Conservation (phyloP, 2,888 invertebrate species). For the Iphiclides podalirius region DNA sequence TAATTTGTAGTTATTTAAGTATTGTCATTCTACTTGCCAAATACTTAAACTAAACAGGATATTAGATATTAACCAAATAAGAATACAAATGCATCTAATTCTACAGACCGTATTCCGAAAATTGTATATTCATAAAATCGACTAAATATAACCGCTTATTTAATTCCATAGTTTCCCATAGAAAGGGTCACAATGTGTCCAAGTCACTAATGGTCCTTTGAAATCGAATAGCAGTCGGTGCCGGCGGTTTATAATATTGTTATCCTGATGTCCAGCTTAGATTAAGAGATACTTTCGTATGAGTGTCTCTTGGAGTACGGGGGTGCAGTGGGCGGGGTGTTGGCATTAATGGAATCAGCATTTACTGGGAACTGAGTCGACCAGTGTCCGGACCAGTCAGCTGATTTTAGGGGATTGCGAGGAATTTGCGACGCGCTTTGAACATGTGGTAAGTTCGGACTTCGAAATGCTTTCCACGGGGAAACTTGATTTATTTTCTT, state of each 20-base stretch:
- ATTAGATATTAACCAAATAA: too few species aligned
- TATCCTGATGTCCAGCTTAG: slow-evolving; percentile 66
- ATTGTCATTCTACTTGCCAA: too few species aligned
- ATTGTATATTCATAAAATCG: too few species aligned
- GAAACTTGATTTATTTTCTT: slow-evolving; percentile 26
- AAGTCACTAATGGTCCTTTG: slow-evolving; percentile 67
- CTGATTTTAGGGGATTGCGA: slow-evolving; percentile 62
- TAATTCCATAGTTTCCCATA: slow-evolving; percentile 25
- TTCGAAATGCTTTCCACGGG: slow-evolving; percentile 31
- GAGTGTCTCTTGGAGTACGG: neutral
- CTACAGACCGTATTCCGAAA: too few species aligned
- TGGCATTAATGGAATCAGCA: slow-evolving; percentile 58
- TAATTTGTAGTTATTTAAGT: too few species aligned
- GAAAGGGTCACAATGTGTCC: slow-evolving; percentile 56
- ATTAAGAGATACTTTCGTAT: slow-evolving; percentile 57
- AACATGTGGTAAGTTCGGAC: slow-evolving; percentile 47
- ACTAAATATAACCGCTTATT: too few species aligned
- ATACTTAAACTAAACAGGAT: too few species aligned
- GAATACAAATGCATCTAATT: too few species aligned
- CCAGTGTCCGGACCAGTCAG: slow-evolving; percentile 42
- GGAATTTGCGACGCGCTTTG: slow-evolving; percentile 49
- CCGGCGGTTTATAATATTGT: slow-evolving; percentile 69
- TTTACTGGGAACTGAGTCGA: slow-evolving; percentile 43
- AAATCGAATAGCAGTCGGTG: slow-evolving; percentile 68
- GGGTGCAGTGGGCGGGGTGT: slow-evolving; percentile 23